Percentiles rank a stretch among this genome's conserved stretches.
These are phyloP conservation scores for Charanyca ferruginea DNA, from an alignment of 2,888 invertebrate species.

Conservation along the genomic window DNA sequence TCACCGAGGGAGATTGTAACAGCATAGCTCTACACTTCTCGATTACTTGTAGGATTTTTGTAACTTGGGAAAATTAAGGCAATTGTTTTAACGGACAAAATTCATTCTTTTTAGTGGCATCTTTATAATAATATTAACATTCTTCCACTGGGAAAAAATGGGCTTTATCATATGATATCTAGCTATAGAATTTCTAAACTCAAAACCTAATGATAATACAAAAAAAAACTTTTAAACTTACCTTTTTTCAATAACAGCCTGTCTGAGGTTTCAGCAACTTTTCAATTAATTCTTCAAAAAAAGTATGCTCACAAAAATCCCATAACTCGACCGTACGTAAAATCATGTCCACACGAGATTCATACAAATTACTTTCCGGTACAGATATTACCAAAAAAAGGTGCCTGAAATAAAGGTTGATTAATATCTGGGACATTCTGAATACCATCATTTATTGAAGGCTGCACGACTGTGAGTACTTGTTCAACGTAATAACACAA, in stretches of 20 bases:
- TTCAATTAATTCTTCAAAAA: neutral
- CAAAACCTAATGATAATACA: no score
- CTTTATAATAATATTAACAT: no score
- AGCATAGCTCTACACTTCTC: no score
- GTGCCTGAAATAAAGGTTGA: constrained; percentile 24
- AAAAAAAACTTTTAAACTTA: no score
- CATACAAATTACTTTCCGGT: constrained; percentile 27
- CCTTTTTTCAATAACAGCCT: neutral
- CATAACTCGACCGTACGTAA: neutral
- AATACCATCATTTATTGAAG: constrained; percentile 25
- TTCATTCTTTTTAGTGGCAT: no score
- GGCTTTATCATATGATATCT: no score
- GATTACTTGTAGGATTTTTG: no score
- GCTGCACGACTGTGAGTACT: constrained; percentile 8
- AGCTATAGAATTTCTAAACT: no score
- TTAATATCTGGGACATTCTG: constrained; percentile 27
- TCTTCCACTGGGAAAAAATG: no score
- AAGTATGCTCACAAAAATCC: neutral
- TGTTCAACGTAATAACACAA: constrained; percentile 19
- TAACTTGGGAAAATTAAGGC: no score
- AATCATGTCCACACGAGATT: neutral
- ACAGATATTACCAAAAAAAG: constrained; percentile 7
- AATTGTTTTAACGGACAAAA: no score
- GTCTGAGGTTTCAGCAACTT: neutral
- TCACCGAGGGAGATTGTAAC: no score